These are phyloP conservation scores for Astyanax mexicanus DNA, from an alignment of 2,797 vertebrate genomes.

Conservation along the genomic window DNA sequence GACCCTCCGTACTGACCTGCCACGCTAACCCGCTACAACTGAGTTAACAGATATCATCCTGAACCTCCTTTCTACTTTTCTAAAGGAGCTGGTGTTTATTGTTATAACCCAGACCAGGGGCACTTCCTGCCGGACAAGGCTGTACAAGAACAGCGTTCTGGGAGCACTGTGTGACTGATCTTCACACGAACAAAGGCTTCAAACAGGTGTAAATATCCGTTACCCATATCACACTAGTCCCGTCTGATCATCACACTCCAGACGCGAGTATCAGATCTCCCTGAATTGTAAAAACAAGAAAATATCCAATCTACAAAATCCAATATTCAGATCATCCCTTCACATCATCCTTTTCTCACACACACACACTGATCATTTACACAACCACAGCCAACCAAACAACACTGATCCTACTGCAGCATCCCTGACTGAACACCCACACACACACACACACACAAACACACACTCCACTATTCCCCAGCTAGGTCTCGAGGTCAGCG, in stretches of 20 bases:
- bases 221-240: neutral
- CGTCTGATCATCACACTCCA: neutral
- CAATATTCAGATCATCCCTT: constrained; percentile 26
- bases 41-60: constrained; percentile 25
- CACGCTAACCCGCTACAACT: no score
- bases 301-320: no score
- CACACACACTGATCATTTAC: no score
- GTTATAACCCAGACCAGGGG: constrained; percentile 26
- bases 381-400: no score
- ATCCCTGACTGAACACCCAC: constrained; percentile 27
- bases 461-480: constrained; percentile 75
- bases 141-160: neutral
- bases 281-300: constrained; percentile 33
- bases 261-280: constrained; percentile 7
- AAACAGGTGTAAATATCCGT: constrained; percentile 6
- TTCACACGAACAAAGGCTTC: neutral
- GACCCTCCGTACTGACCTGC: no score
- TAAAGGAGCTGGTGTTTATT: constrained; percentile 40
- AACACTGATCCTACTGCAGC: neutral
- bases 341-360: no score
- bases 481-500: constrained; percentile 83
- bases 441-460: neutral
- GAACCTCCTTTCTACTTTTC: constrained; percentile 2
- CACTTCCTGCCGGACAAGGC: constrained; percentile 33
- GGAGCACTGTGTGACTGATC: constrained; percentile 4